Evolutionary conservation across 2,888 invertebrate species (phyloP).

Genomic region (Drosophila setosimentum): DNA sequence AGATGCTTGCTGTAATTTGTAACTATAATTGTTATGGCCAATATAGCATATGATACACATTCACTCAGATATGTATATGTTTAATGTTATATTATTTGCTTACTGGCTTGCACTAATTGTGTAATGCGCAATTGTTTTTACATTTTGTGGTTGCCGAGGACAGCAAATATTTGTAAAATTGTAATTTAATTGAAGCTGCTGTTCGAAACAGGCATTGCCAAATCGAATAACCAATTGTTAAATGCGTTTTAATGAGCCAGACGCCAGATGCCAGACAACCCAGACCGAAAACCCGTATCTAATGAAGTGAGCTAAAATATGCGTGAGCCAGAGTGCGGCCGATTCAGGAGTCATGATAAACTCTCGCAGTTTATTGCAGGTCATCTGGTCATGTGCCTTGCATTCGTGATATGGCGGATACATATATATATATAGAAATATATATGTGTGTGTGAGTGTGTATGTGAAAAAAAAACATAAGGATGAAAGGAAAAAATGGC

Average conservation of each 20-base stretch:
- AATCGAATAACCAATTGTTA: conserved; percentile 36
- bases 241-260: conserved; percentile 53
- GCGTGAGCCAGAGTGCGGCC: conserved; percentile 19
- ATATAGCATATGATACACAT: conserved; percentile 26
- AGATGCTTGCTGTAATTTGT: conserved; percentile 34
- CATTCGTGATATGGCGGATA: conserved; percentile 26
- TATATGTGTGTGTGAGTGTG: background rate
- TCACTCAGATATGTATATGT: background rate
- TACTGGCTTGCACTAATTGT: conserved; percentile 56
- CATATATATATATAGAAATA: background rate
- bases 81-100: conserved; percentile 41
- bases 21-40: conserved; percentile 55
- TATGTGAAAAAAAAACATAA: background rate
- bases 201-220: conserved; percentile 1
- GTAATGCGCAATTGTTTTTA: conserved; percentile 74
- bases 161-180: conserved; percentile 50
- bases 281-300: conserved; percentile 11
- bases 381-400: conserved; percentile 40
- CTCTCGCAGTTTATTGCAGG: conserved; percentile 70
- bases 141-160: conserved; percentile 50
- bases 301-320: conserved; percentile 70
- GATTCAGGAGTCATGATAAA: conserved; percentile 57
- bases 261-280: conserved; percentile 1
- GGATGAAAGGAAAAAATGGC: conserved; percentile 39
- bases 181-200: conserved; percentile 34